Evolutionary conservation across 2,888 invertebrate genomes (phyloP), one percentile per base, ranked within the genome.

Genomic region (Tetrapedia diversipes): DNA sequence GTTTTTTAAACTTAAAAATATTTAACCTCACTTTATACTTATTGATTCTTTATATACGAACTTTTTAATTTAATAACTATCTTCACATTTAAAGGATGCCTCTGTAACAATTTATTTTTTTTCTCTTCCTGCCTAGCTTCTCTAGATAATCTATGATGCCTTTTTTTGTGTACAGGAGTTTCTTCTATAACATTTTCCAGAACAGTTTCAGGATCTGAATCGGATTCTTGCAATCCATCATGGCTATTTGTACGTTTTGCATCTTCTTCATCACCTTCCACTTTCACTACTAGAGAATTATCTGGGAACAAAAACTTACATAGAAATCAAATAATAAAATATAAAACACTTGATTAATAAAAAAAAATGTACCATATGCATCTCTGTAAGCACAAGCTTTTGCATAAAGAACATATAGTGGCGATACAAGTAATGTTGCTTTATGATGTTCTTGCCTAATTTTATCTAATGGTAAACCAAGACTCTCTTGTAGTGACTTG

Each of bases 401-500:
- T 65, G 97, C 95, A 92, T 96, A 98, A 6, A 98, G 93, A 80
- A 98, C 94, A 92, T 98, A 98, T 22, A 98, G 92, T 0, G 97
- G 95, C 43, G 95, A 94, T 0, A 98, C 96, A 47, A 98, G 92
- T 72, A 97, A 93, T 54, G 95, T 93, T 2, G 97, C 96, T 75
- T 95, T 93, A 87, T 95, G 94, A 83, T 96, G 95, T 88, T 97
- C 95, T 86, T 95, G 95, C 89, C 96, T 94, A 79, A 96, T 95
- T 86, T 96, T 95, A 90, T 97, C 97, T 69, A 97, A 93, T 4
- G 96, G 94, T 85, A 98, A 93, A 37, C 96, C 96, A 59, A 98
- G 93, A 86, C 97, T 96, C 86, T 97, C 97, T 92, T 98, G 98
- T 22, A 98, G 92, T 0, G 98, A 98, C 90, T 97, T 96, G 0